Evolutionary conservation across 2,797 vertebrate species (phyloP).

Genomic region (Macropus fuliginosus): DNA sequence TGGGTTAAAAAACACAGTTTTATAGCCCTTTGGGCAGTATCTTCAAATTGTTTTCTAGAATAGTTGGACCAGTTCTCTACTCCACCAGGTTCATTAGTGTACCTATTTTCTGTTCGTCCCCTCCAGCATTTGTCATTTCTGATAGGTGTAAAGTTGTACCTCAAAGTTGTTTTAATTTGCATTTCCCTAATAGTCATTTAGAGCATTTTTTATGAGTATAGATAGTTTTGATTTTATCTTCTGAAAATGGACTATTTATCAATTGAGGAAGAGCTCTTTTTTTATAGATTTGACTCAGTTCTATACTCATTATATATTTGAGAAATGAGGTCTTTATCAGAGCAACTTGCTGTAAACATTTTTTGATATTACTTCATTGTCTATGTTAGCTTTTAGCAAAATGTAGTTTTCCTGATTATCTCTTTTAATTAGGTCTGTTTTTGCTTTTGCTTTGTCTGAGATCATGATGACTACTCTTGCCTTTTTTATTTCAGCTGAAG

Average conservation of each 20-base stretch:
- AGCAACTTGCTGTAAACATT: neutral
- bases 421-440: neutral
- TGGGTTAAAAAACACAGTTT: neutral
- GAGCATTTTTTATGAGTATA: no score
- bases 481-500: neutral
- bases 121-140: no score
- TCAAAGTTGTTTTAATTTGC: no score
- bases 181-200: no score
- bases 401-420: neutral
- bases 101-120: no score
- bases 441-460: neutral
- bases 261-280: no score
- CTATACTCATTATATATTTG: neutral
- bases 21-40: neutral
- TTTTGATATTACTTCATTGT: neutral
- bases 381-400: neutral
- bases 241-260: no score
- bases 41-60: neutral
- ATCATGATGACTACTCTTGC: neutral
- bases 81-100: neutral
- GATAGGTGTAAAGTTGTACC: no score
- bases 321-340: neutral
- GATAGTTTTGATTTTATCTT: no score
- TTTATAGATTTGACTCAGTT: neutral
- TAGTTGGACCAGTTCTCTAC: neutral